These are phyloP conservation scores for Ctenopoma multispine DNA, from an alignment of 2,797 vertebrate species.

Conservation along the genomic window DNA sequence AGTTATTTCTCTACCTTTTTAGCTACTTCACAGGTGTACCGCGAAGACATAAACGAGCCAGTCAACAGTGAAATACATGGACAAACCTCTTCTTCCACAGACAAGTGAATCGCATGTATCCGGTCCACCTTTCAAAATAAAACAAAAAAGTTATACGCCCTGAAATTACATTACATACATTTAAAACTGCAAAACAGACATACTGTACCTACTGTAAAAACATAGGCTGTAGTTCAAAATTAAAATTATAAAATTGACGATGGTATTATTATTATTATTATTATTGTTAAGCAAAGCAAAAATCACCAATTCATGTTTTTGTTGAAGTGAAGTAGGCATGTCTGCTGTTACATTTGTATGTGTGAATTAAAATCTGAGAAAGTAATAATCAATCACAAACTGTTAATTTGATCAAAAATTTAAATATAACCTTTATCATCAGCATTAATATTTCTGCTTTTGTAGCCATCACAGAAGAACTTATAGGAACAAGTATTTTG, in stretches of 20 bases:
- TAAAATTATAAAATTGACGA: no score
- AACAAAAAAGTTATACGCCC: no score
- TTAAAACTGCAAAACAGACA: no score
- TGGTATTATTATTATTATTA: no score
- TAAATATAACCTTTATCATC: background rate
- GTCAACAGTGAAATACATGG: constrained; percentile 18
- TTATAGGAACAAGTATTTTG: background rate
- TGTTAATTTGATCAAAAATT: background rate
- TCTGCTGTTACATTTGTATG: background rate
- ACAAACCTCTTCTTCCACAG: constrained; percentile 41
- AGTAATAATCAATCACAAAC: background rate
- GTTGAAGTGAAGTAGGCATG: no score
- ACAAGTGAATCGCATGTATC: constrained; percentile 23
- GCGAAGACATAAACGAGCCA: constrained; percentile 40
- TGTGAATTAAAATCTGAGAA: background rate
- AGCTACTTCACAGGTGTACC: constrained; percentile 10
- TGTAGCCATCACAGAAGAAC: background rate
- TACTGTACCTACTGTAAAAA: no score
- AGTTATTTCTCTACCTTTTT: constrained; percentile 42
- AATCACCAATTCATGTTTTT: no score
- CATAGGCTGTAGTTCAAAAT: no score
- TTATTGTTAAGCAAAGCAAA: no score
- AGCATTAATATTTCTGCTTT: background rate
- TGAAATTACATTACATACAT: no score
- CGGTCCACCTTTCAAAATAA: constrained; percentile 63